Evolutionary conservation across 2,113 vertebrate species (phyloP).

Genomic region (Stegostoma tigrinum): DNA sequence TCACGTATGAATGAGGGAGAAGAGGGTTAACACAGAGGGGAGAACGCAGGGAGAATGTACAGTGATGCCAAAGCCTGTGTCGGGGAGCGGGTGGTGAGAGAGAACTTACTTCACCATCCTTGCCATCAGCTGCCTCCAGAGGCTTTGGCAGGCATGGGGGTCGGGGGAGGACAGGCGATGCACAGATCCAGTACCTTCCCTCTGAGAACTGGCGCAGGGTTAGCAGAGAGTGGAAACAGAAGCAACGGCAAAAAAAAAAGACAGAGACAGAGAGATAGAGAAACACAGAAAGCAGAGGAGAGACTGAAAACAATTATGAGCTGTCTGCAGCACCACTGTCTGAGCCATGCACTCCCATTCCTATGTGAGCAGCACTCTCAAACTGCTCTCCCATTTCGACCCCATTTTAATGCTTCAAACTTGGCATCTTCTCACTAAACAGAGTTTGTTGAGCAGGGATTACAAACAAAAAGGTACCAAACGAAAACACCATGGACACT

Average conservation of each 20-base stretch:
- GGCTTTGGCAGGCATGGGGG: neutral
- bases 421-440: too few relatives aligned
- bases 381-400: too few relatives aligned
- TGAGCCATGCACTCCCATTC: too few relatives aligned
- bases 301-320: neutral
- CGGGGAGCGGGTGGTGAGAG: neutral
- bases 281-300: neutral
- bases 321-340: neutral
- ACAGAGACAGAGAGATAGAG: neutral
- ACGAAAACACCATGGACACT: too few relatives aligned
- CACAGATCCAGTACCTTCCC: slow-evolving; percentile 24
- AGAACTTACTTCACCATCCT: slow-evolving; percentile 12
- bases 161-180: neutral
- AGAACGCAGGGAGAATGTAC: neutral
- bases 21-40: neutral
- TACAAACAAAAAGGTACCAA: too few relatives aligned
- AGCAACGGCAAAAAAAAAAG: too few relatives aligned
- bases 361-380: too few relatives aligned
- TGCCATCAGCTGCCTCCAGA: neutral
- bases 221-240: neutral
- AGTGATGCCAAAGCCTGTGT: neutral
- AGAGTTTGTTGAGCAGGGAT: too few relatives aligned
- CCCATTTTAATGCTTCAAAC: too few relatives aligned
- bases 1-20: neutral
- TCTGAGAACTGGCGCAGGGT: neutral